phyloP scores from a whole-genome alignment of 2,113 vertebrate species.

The Cettia cetti region DNA sequence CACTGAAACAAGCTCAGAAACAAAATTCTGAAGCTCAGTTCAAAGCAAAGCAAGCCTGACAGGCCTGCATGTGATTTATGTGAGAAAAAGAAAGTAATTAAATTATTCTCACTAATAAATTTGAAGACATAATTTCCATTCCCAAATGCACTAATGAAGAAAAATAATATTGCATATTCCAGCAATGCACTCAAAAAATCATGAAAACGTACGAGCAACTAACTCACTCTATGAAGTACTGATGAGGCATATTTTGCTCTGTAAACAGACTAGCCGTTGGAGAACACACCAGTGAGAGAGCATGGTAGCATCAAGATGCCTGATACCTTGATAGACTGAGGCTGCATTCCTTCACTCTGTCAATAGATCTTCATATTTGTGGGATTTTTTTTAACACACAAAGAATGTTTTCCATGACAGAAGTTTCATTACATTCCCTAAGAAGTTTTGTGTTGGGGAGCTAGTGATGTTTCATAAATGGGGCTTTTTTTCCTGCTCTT shows the following conservation, averaged over 20 bases:
- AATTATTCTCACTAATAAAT: background rate
- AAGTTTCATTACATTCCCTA: background rate
- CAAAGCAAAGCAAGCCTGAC: background rate
- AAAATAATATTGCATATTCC: background rate
- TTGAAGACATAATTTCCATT: background rate
- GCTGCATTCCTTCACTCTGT: background rate
- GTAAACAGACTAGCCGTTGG: background rate
- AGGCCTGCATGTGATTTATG: background rate
- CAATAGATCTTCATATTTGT: background rate
- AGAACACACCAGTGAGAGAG: background rate
- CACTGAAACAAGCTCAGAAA: background rate
- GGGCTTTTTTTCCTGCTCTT: background rate
- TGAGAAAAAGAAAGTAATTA: background rate
- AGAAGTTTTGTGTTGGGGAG: background rate
- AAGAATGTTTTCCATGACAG: background rate
- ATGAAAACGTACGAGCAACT: background rate
- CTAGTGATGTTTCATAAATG: background rate
- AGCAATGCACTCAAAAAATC: background rate
- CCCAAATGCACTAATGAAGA: background rate
- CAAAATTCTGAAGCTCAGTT: background rate
- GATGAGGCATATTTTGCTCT: background rate
- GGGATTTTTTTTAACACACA: background rate
- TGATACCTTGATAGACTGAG: accelerated
- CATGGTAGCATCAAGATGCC: accelerated
- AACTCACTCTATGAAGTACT: background rate